Percentiles rank a stretch among this genome's conserved stretches.
These are phyloP conservation scores for Pampusana beccarii DNA, from an alignment of 2,113 vertebrate species.

Conservation along the genomic window DNA sequence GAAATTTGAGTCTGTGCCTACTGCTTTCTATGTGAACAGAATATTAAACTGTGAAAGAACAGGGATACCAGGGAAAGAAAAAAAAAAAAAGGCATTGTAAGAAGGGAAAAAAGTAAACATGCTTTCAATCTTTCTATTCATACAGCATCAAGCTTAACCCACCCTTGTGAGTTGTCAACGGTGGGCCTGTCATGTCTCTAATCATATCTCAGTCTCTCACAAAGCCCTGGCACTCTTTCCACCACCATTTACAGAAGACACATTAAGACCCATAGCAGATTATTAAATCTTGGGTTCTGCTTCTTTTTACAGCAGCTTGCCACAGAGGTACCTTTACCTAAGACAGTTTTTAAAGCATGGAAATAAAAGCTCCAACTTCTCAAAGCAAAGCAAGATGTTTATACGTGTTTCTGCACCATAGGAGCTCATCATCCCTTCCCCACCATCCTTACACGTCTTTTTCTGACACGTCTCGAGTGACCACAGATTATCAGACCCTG, in stretches of 20 bases:
- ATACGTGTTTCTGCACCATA: background rate
- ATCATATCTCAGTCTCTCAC: background rate
- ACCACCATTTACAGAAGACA: background rate
- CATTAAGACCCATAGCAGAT: background rate
- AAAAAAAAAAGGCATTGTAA: background rate
- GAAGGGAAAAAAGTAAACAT: background rate
- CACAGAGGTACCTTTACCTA: background rate
- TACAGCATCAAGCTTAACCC: background rate
- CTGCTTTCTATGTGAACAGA: background rate
- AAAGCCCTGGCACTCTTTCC: background rate
- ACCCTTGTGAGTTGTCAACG: background rate
- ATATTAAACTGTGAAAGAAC: background rate
- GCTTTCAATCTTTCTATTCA: background rate
- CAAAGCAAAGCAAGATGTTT: background rate
- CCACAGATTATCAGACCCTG: background rate
- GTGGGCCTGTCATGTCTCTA: background rate
- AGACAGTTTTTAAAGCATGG: background rate
- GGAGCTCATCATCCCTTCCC: background rate
- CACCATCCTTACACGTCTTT: background rate
- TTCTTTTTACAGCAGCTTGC: background rate
- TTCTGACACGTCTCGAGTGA: background rate
- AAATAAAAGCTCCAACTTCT: background rate
- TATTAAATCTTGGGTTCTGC: background rate
- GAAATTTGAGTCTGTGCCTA: slow-evolving; percentile 2
- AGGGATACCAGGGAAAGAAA: background rate